phyloP scores from a whole-genome alignment of 2,888 invertebrate genomes.

The Periphyllus acericola region DNA sequence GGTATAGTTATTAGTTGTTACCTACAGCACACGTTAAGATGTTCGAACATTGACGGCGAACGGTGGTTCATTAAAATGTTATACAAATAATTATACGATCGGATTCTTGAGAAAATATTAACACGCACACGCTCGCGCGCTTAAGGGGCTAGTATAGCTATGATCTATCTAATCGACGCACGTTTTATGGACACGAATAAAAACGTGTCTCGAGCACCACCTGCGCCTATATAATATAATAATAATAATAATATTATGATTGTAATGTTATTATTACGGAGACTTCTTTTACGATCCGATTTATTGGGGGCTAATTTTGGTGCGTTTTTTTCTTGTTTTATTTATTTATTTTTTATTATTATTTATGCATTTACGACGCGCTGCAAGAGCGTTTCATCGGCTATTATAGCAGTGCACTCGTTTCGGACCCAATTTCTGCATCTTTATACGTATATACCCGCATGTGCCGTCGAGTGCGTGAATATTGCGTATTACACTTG shows the following conservation, averaged over 20 bases:
- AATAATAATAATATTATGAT: background rate
- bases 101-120: background rate
- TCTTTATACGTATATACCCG: background rate
- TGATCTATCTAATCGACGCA: background rate
- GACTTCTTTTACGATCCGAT: conserved; percentile 24
- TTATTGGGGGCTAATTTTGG: conserved; percentile 19
- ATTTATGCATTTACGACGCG: conserved; percentile 30
- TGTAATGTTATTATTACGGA: conserved; percentile 4
- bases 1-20: too few relatives aligned
- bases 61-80: too few relatives aligned
- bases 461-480: background rate
- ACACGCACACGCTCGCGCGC: too few relatives aligned
- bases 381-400: background rate
- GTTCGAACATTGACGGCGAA: too few relatives aligned
- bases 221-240: background rate
- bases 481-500: background rate
- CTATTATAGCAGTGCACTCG: background rate
- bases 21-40: too few relatives aligned
- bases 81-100: background rate
- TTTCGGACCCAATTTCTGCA: background rate
- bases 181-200: conserved; percentile 42
- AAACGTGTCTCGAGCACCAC: conserved; percentile 8
- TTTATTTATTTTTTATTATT: background rate
- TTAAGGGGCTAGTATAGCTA: too few relatives aligned
- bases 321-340: too few relatives aligned